These are phyloP conservation scores for Melanostigma gelatinosum DNA, from an alignment of 2,113 vertebrate species.

Conservation along the genomic window DNA sequence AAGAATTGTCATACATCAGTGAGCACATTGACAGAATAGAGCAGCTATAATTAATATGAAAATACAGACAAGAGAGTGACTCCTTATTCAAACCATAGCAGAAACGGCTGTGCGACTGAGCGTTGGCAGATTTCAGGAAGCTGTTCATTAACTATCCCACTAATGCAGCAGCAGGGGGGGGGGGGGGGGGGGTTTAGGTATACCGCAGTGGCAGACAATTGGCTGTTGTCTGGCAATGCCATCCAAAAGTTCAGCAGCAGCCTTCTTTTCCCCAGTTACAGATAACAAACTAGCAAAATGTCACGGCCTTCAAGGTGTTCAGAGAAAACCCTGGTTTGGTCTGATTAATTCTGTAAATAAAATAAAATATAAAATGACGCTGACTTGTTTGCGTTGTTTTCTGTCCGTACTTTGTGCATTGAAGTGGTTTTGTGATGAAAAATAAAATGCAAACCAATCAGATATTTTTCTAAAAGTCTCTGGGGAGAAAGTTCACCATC, in stretches of 20 bases:
- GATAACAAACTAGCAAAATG: conserved; percentile 1
- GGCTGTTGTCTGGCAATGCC: not conserved
- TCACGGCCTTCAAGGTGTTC: not conserved
- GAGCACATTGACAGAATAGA: not conserved
- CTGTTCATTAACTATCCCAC: conserved; percentile 1
- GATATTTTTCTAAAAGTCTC: too few relatives aligned
- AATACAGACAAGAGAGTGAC: not conserved
- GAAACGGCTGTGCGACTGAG: not conserved
- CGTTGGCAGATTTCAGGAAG: not conserved
- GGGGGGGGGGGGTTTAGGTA: not conserved
- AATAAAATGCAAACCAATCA: too few relatives aligned
- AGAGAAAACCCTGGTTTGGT: not conserved
- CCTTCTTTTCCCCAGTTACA: not conserved
- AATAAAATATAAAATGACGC: too few relatives aligned
- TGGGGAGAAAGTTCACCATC: not conserved
- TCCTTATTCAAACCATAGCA: not conserved
- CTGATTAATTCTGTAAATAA: not conserved
- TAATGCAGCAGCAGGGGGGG: conserved; percentile 2
- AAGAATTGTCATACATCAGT: not conserved
- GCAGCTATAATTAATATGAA: conserved; percentile 5
- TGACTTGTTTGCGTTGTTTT: not conserved
- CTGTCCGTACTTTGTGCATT: not conserved
- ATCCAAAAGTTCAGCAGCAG: conserved; percentile 11
- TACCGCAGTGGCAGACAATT: not conserved
- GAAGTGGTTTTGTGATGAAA: not conserved